Evolutionary conservation across 2,113 vertebrate species (phyloP).

Genomic region (Spheniscus mendiculus): DNA sequence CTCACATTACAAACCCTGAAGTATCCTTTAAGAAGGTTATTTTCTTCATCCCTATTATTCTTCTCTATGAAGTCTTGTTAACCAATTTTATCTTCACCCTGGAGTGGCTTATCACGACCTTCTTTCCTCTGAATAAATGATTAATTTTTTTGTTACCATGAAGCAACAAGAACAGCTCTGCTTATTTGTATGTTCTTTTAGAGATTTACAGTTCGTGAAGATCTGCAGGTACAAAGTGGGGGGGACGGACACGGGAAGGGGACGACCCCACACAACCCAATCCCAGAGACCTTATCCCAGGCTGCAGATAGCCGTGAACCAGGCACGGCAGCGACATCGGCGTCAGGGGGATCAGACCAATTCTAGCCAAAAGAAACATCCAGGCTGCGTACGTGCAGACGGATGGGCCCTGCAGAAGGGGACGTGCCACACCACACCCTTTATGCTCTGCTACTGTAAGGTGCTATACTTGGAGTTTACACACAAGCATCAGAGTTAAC

Average conservation of each 20-base stretch:
- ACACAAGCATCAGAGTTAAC: neutral
- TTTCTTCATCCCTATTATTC: neutral
- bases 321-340: fast-evolving
- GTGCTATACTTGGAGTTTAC: neutral
- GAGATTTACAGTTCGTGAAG: neutral
- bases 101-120: neutral
- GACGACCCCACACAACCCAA: no score
- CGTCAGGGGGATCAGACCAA: fast-evolving
- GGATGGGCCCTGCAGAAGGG: neutral
- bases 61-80: neutral
- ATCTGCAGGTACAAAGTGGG: neutral
- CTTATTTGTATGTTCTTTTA: neutral
- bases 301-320: neutral
- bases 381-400: fast-evolving
- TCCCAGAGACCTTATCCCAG: neutral
- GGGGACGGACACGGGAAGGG: no score
- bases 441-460: fast-evolving
- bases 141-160: neutral
- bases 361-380: neutral
- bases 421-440: neutral
- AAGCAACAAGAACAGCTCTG: neutral
- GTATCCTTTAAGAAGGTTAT: neutral
- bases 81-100: neutral
- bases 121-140: neutral
- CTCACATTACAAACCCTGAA: neutral